phyloP scores from a whole-genome alignment of 2,797 vertebrate genomes.

The Xenentodon cancila region DNA sequence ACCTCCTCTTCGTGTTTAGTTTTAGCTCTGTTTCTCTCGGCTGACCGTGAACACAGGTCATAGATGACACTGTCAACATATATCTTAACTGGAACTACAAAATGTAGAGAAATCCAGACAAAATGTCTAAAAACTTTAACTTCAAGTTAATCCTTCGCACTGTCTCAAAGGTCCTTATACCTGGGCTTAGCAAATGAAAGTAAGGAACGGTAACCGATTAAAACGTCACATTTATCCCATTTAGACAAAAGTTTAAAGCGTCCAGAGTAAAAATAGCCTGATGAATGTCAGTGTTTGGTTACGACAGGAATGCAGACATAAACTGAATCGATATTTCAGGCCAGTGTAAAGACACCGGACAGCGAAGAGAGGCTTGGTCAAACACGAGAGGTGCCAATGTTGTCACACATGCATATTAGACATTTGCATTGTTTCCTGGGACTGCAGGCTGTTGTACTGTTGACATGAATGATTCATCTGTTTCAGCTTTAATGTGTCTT shows the following conservation, averaged over 20 bases:
- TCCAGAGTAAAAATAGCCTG: neutral
- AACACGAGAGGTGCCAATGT: slow-evolving; percentile 36
- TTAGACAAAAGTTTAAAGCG: neutral
- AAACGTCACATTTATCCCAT: too few relatives aligned
- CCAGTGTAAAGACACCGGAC: slow-evolving; percentile 28
- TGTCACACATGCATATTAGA: slow-evolving; percentile 24
- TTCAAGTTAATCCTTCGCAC: too few relatives aligned
- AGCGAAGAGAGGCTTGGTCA: slow-evolving; percentile 48
- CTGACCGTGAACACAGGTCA: slow-evolving; percentile 16
- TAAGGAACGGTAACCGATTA: too few relatives aligned
- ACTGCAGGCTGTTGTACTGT: slow-evolving; percentile 54
- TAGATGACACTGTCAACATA: slow-evolving; percentile 18
- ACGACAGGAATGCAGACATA: slow-evolving; percentile 45
- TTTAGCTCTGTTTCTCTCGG: neutral
- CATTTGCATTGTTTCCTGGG: slow-evolving; percentile 16
- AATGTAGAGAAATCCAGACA: too few relatives aligned
- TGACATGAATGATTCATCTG: slow-evolving; percentile 70
- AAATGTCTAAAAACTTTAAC: too few relatives aligned
- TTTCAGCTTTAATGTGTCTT: slow-evolving; percentile 64
- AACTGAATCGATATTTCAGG: slow-evolving; percentile 69
- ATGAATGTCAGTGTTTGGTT: slow-evolving; percentile 15
- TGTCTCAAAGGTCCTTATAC: too few relatives aligned
- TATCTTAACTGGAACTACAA: neutral
- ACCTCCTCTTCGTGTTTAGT: slow-evolving; percentile 19
- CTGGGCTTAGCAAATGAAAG: too few relatives aligned